These are phyloP conservation scores for Onychostoma macrolepis DNA, from an alignment of 2,113 vertebrate genomes.

Conservation along the genomic window DNA sequence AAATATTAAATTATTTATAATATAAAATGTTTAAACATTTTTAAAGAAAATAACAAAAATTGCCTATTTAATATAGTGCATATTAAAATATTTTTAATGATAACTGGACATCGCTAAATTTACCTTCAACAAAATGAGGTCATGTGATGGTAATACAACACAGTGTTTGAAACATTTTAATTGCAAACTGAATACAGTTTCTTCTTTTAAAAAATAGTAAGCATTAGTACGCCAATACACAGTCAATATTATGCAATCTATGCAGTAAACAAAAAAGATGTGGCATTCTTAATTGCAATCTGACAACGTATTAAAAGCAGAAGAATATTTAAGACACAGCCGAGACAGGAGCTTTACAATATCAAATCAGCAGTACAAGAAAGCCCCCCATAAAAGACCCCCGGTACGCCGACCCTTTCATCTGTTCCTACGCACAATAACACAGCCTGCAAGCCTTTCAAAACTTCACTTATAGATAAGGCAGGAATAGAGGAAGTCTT, in stretches of 20 bases:
- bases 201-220: neutral
- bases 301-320: neutral
- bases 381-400: conserved; percentile 5
- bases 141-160: no score
- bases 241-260: neutral
- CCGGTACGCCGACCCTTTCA: neutral
- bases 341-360: conserved; percentile 4
- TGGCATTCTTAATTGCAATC: neutral
- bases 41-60: no score
- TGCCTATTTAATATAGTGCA: no score
- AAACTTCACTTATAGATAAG: conserved; percentile 46
- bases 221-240: neutral
- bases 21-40: no score
- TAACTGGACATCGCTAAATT: no score
- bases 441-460: conserved; percentile 33
- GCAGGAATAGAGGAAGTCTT: conserved; percentile 83
- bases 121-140: no score
- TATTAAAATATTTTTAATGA: no score
- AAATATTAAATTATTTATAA: neutral
- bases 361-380: conserved; percentile 10
- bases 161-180: no score
- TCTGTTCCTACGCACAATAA: conserved; percentile 44
- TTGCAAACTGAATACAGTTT: neutral
- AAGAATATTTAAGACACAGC: neutral
- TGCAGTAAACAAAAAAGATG: neutral